Conservation (phyloP, 30 jellyfish, hydroid and myxozoan species). For the Catostylus mosaicus region DNA sequence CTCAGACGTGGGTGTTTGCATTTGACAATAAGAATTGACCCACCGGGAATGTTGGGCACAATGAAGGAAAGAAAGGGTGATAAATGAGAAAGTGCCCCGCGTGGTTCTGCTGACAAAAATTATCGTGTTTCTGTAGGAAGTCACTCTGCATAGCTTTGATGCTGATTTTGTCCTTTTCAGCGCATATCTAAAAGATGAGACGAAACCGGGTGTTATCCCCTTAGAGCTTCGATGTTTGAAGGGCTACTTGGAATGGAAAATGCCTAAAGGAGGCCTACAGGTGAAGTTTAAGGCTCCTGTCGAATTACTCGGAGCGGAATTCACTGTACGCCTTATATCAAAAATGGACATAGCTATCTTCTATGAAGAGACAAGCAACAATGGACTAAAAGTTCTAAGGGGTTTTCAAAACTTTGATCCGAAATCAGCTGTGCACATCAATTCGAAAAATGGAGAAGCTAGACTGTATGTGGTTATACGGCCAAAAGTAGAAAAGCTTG, state of each 20-base stretch:
- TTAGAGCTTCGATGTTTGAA: conserved; percentile 35
- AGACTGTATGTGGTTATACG: conserved; percentile 29
- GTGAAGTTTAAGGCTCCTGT: conserved; percentile 38
- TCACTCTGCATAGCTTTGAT: no score
- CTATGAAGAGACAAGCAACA: conserved; percentile 13
- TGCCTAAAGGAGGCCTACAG: conserved; percentile 47
- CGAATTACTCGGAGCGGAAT: conserved; percentile 44
- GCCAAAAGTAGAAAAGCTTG: neutral
- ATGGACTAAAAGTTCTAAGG: conserved; percentile 30
- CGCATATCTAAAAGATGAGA: neutral
- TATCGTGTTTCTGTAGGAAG: no score
- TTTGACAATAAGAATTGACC: no score
- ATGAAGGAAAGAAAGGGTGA: no score
- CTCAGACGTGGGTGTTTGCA: no score
- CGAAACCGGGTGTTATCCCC: conserved; percentile 42
- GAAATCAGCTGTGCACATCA: conserved; percentile 11
- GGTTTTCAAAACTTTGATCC: conserved; percentile 29
- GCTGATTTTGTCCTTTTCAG: conserved; percentile 2
- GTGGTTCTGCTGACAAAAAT: no score
- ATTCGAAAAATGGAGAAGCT: conserved; percentile 29
- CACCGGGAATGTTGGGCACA: no score
- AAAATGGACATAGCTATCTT: conserved; percentile 13
- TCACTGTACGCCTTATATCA: conserved; percentile 20
- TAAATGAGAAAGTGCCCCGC: no score
- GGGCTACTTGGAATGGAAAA: conserved; percentile 42